Evolutionary conservation across 2,888 invertebrate genomes (phyloP).

Genomic region (Andrena praecox): DNA sequence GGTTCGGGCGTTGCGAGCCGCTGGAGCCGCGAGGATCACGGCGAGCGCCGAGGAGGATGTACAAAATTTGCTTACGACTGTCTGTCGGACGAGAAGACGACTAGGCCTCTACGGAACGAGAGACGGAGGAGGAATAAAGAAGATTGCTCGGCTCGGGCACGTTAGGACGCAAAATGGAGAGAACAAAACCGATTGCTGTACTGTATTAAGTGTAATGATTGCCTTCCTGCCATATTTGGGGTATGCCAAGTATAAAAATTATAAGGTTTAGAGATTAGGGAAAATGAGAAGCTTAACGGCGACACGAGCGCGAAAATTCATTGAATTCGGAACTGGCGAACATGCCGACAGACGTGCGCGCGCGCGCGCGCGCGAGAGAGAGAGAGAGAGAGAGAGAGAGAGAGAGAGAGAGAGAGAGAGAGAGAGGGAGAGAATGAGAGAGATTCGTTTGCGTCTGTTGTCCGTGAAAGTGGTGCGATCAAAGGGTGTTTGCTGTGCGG

Average conservation of each 20-base stretch:
- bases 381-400: too few relatives aligned
- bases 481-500: conserved; percentile 29
- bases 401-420: neutral
- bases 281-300: conserved; percentile 58
- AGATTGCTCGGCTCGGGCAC: conserved; percentile 60
- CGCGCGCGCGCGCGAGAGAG: too few relatives aligned
- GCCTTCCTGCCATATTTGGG: conserved; percentile 89
- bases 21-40: conserved; percentile 4
- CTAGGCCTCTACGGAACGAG: conserved; percentile 44
- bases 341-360: conserved; percentile 64
- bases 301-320: conserved; percentile 71
- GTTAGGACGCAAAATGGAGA: conserved; percentile 53
- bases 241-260: conserved; percentile 87
- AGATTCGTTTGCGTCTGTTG: conserved; percentile 48
- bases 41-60: conserved; percentile 64
- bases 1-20: conserved; percentile 9
- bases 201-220: conserved; percentile 86
- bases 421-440: conserved; percentile 20
- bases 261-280: conserved; percentile 84
- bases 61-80: conserved; percentile 76
- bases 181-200: conserved; percentile 84
- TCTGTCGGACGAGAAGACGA: conserved; percentile 63
- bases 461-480: conserved; percentile 48
- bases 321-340: conserved; percentile 66
- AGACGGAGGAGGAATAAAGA: conserved; percentile 25